Evolutionary conservation across 2,113 vertebrate species (phyloP).

Genomic region (Pelecanus crispus): DNA sequence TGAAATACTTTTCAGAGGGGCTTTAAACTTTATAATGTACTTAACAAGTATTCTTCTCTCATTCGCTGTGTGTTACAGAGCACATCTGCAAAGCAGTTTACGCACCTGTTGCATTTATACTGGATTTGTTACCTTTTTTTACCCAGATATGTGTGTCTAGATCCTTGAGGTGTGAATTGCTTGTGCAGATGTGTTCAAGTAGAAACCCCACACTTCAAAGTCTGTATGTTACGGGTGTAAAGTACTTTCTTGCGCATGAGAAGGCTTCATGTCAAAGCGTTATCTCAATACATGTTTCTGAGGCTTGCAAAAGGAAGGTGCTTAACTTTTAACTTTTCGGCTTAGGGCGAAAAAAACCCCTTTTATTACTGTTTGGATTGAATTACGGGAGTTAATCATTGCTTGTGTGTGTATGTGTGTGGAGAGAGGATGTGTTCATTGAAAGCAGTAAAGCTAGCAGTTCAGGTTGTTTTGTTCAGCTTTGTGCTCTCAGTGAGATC

Average conservation of each 20-base stretch:
- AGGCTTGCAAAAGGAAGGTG: neutral
- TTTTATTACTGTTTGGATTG: conserved; percentile 41
- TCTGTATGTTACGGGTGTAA: neutral
- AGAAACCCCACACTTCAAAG: neutral
- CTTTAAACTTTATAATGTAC: neutral
- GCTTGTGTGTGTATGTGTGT: neutral
- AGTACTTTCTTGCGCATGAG: neutral
- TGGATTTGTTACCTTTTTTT: neutral
- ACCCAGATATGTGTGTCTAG: neutral
- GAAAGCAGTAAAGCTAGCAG: neutral
- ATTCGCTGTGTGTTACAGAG: neutral
- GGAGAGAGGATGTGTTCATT: neutral
- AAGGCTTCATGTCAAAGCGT: neutral
- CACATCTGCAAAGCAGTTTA: neutral
- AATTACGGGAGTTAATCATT: conserved; percentile 13
- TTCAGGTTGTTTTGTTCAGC: neutral
- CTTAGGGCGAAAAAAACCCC: neutral
- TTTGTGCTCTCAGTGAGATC: neutral
- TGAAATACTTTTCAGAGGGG: neutral
- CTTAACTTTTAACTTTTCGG: neutral
- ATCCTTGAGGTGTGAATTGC: neutral
- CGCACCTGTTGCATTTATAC: neutral
- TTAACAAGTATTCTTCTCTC: neutral
- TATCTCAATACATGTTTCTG: neutral
- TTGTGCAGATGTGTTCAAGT: neutral